These are phyloP conservation scores for Drosophila nannoptera DNA, from an alignment of 1,140 invertebrate genomes.

Conservation along the genomic window DNA sequence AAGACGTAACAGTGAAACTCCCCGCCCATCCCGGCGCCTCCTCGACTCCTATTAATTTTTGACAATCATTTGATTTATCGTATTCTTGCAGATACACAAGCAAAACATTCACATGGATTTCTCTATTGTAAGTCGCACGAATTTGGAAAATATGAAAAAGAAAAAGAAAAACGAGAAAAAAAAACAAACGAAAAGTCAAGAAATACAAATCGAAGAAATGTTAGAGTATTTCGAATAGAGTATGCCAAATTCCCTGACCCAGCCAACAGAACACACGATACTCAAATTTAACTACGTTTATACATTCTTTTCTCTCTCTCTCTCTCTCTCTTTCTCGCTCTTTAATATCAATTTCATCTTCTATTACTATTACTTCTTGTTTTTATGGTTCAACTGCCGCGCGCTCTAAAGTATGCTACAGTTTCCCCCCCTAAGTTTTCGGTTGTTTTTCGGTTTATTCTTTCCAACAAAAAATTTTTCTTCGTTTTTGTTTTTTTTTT, in stretches of 20 bases:
- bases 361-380: constrained; percentile 10
- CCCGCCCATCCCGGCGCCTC: constrained; percentile 12
- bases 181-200: constrained; percentile 5
- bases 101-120: constrained; percentile 78
- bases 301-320: constrained; percentile 17
- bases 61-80: constrained; percentile 74
- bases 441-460: background rate
- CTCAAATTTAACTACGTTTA: constrained; percentile 34
- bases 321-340: constrained; percentile 4
- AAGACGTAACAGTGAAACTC: background rate
- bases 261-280: constrained; percentile 30
- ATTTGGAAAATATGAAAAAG: constrained; percentile 54
- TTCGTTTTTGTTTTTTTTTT: constrained; percentile 12
- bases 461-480: constrained; percentile 28
- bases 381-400: constrained; percentile 36
- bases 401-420: constrained; percentile 71
- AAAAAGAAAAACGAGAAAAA: constrained; percentile 22
- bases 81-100: constrained; percentile 78
- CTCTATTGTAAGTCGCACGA: constrained; percentile 77
- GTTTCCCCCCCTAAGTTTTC: constrained; percentile 22
- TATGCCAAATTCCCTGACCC: background rate
- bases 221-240: background rate
- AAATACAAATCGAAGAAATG: no score
- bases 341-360: constrained; percentile 29
- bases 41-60: constrained; percentile 68